Base-by-base conservation (phyloP, 2,797 vertebrate species). In the Triplophysa bombifrons region DNA sequence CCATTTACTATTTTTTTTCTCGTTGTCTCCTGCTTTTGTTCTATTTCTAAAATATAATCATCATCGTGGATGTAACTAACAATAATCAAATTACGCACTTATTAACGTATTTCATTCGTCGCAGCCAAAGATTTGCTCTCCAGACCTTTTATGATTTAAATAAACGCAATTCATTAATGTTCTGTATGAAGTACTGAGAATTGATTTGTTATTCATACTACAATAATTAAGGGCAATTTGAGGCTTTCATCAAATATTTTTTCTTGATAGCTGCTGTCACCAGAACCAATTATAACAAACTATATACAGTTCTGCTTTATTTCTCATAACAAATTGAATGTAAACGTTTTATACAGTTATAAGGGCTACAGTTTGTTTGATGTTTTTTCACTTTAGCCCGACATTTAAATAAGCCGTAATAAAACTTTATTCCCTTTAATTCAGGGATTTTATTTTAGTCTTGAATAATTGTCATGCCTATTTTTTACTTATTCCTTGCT, bases 61-160 rank as follows among this genome's bases (percentile, higher is more conserved):
- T 66, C 71, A 74, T 46, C 65, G 67, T 20, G 46, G 41, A 19
- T 55, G 41, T 22, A 74, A 64, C 12, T 61, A 64, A 73, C 70
- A 73, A 68, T 80, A 74, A 80, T 74, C 60, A 80, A 67, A 80
- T 72, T 79, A 79, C 20, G 44, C 48, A 72, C 51, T 55, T 64
- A 79, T 56, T 64, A 55, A 63, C 22, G 66, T 51, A 56, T 50
- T 77, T 77, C 19, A 69, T 77, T 70, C 60, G 38, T 50, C 41
- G 61, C 66, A 61, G 53, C n/a, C 48, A 66, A 66, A 25, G 12
- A 25, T n/a, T 44, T 76, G 74, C 53, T 77, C 53, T 77, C 61
- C 12, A 68, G 50, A 61, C 55, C 25, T 69, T 25, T 20, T 60
- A 38, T 76, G 20, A 77, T 77, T 77, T 60, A 70, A 50, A 70